These are phyloP conservation scores for Prunella strophiata DNA, from an alignment of 2,797 vertebrate genomes.

Conservation along the genomic window DNA sequence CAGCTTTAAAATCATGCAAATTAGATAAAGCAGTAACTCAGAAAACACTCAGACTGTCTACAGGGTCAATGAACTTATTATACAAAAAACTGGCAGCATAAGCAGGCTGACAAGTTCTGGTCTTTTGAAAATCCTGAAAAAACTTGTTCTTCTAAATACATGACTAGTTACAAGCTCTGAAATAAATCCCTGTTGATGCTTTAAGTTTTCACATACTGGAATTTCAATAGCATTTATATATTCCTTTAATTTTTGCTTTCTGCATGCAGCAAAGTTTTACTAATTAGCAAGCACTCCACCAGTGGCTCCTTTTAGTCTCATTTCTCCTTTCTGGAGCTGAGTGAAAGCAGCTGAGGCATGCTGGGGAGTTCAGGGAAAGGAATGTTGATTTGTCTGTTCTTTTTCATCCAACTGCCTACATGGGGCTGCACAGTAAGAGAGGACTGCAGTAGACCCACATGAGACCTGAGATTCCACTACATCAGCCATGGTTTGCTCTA, in stretches of 20 bases:
- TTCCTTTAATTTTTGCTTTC: slow-evolving; percentile 26
- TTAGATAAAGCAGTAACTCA: slow-evolving; percentile 50
- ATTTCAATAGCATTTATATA: slow-evolving; percentile 6
- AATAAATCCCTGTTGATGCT: neutral
- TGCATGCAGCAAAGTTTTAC: slow-evolving; percentile 32
- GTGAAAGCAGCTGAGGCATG: slow-evolving; percentile 67
- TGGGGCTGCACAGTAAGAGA: neutral
- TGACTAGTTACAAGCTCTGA: neutral
- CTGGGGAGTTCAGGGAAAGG: slow-evolving; percentile 33
- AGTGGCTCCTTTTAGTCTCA: slow-evolving; percentile 58
- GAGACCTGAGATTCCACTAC: neutral
- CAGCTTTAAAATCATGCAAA: slow-evolving; percentile 65
- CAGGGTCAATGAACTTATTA: slow-evolving; percentile 44
- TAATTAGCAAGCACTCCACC: slow-evolving; percentile 66
- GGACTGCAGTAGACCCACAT: neutral
- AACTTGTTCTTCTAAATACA: neutral
- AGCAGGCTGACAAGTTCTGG: neutral
- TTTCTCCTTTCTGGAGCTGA: slow-evolving; percentile 58
- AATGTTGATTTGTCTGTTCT: slow-evolving; percentile 63
- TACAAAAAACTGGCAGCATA: slow-evolving; percentile 22
- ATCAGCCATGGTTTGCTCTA: neutral
- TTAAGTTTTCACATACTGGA: neutral
- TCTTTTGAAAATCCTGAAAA: slow-evolving; percentile 21
- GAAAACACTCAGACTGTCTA: slow-evolving; percentile 40
- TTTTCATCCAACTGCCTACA: slow-evolving; percentile 46